Conservation (phyloP, 2,113 vertebrate genomes). For the Motacilla alba region DNA sequence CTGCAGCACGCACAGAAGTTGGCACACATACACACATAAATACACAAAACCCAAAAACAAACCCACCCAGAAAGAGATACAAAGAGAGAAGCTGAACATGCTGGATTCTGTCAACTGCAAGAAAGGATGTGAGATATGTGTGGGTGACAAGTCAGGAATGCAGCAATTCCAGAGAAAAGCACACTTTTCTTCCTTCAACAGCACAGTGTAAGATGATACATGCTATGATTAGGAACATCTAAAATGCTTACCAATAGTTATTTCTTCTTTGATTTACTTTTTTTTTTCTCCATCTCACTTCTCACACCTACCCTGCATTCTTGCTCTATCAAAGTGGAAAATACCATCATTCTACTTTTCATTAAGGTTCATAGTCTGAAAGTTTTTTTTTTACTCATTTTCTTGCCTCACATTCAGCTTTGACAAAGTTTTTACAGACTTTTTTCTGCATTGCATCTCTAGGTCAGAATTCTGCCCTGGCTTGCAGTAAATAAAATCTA, state of each 20-base stretch:
- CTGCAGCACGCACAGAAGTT: not conserved
- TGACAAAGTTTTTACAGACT: not conserved
- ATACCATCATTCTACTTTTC: not conserved
- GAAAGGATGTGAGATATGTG: not conserved
- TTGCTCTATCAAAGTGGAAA: not conserved
- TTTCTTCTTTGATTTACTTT: not conserved
- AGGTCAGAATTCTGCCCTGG: not conserved
- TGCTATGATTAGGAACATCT: not conserved
- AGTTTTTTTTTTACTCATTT: not conserved
- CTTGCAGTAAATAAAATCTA: not conserved
- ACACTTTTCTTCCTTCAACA: not conserved
- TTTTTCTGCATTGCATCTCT: not conserved
- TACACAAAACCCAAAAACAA: not conserved
- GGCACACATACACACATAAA: conserved; percentile 5
- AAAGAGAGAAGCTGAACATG: not conserved
- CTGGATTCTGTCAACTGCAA: conserved; percentile 38
- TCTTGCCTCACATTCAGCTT: not conserved
- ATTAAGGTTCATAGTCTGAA: not conserved
- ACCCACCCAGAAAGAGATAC: not conserved
- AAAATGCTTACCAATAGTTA: not conserved
- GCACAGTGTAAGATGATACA: not conserved
- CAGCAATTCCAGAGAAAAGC: conserved; percentile 7
- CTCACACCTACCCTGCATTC: not conserved
- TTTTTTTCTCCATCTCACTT: not conserved
- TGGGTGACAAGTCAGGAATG: conserved; percentile 11